phyloP scores from a whole-genome alignment of 2,888 invertebrate genomes.

The Cantharis nigra region DNA sequence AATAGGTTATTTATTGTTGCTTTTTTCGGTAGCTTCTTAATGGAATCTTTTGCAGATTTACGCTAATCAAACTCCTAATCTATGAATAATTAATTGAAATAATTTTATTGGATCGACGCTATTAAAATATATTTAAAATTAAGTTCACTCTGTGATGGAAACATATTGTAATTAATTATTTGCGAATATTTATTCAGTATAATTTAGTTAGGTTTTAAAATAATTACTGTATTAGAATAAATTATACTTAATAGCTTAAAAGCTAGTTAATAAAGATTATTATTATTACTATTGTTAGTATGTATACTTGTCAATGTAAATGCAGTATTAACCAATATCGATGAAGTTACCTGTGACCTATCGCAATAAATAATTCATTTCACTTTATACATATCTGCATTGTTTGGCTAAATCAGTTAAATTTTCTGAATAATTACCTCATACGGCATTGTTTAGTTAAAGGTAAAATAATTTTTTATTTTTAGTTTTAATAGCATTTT shows the following conservation, averaged over 20 bases:
- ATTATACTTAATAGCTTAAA: no score
- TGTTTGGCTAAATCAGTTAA: neutral
- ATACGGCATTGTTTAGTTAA: neutral
- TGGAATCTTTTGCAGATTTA: neutral
- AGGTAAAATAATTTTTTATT: neutral
- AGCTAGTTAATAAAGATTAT: no score
- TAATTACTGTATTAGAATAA: no score
- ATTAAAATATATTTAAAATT: no score
- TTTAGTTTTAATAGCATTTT: neutral
- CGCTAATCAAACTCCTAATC: neutral
- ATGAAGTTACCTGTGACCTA: neutral
- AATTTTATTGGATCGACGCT: neutral
- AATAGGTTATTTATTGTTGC: no score
- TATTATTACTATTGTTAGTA: no score
- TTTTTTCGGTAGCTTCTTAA: no score
- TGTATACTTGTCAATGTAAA: neutral
- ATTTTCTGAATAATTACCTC: neutral
- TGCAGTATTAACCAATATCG: neutral
- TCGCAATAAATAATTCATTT: neutral
- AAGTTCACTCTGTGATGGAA: no score
- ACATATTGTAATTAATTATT: no score
- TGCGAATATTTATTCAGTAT: no score
- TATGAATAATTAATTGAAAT: neutral
- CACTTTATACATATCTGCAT: neutral
- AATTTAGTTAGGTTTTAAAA: no score